phyloP scores from a whole-genome alignment of 1,140 invertebrate genomes.

The Cyclargus thomasi region DNA sequence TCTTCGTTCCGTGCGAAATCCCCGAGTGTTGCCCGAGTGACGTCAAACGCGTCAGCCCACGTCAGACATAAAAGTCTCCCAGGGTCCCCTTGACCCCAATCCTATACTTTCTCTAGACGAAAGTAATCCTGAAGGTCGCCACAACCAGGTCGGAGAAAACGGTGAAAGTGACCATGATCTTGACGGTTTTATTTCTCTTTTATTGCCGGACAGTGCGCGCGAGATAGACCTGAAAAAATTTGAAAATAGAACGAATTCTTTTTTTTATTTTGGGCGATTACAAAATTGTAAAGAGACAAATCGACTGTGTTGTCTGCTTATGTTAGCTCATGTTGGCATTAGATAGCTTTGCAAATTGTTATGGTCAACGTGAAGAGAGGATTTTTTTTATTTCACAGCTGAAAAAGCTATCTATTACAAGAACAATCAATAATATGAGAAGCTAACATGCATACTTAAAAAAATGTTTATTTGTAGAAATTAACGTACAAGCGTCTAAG shows the following conservation, averaged over 20 bases:
- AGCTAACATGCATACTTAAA: no score
- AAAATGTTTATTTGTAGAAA: no score
- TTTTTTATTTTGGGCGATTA: not conserved
- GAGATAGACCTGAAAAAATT: not conserved
- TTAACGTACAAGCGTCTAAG: no score
- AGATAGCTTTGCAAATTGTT: no score
- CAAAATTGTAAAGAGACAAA: no score
- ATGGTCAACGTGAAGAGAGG: no score
- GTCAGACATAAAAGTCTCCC: not conserved
- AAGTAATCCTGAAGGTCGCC: conserved; percentile 59
- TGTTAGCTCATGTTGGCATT: no score
- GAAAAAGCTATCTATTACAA: no score
- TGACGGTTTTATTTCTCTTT: conserved; percentile 37
- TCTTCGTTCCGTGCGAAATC: no score
- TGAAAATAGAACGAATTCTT: not conserved
- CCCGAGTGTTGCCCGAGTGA: not conserved
- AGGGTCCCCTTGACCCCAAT: conserved; percentile 33
- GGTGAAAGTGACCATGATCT: conserved; percentile 60
- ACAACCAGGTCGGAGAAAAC: conserved; percentile 55
- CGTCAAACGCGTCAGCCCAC: not conserved
- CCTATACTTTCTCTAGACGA: conserved; percentile 60
- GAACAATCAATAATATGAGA: no score
- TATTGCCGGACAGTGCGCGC: conserved; percentile 18
- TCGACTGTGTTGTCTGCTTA: no score
- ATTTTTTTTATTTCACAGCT: no score